Evolutionary conservation across 64 coral and sea anemone genomes (phyloP).

Genomic region (Montipora cactus): DNA sequence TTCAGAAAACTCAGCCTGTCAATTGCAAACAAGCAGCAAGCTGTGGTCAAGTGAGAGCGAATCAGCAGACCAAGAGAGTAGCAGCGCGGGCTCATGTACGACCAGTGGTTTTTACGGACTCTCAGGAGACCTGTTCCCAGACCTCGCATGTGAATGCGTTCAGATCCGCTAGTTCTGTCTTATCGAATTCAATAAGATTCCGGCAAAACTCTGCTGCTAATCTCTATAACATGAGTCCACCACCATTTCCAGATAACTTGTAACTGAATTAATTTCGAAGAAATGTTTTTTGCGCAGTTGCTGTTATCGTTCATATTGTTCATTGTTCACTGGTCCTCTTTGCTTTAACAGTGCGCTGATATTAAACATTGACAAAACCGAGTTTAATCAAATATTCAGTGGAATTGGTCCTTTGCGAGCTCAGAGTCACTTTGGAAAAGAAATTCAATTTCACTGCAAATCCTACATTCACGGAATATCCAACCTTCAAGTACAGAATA

Average conservation of each 20-base stretch:
- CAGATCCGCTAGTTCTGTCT: background rate
- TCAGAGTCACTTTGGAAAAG: no score
- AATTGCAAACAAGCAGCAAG: background rate
- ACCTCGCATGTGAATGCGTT: background rate
- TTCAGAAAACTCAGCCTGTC: constrained; percentile 19
- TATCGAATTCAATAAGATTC: constrained; percentile 15
- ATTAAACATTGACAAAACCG: no score
- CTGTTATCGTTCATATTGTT: background rate
- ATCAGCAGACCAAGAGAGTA: constrained; percentile 12
- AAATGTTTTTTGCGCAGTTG: background rate
- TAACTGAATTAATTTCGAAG: background rate
- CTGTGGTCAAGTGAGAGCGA: background rate
- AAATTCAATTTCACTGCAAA: no score
- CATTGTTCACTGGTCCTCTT: no score
- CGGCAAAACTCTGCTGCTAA: constrained; percentile 27
- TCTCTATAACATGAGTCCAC: constrained; percentile 8
- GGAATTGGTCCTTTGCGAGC: background rate
- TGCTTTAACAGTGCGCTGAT: no score
- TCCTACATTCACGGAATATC: no score
- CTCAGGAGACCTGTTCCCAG: background rate
- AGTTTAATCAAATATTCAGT: no score
- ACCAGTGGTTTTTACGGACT: constrained; percentile 23
- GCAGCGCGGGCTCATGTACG: constrained; percentile 10
- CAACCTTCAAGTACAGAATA: no score
- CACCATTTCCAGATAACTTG: constrained; percentile 28